phyloP scores from a whole-genome alignment of 2,113 vertebrate species.

The Sylvietta virens region DNA sequence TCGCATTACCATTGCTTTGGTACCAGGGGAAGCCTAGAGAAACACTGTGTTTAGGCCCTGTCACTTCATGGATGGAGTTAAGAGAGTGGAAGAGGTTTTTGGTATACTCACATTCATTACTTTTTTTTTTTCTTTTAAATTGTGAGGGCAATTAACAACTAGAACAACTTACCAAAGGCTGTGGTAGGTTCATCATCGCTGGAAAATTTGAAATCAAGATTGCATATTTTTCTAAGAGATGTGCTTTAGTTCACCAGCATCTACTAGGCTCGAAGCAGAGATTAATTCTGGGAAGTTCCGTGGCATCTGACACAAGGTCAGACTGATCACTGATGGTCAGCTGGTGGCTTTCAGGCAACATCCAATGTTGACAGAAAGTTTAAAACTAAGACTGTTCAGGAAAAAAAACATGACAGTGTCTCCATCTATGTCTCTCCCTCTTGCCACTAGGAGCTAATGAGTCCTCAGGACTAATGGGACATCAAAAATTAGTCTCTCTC shows the following conservation, averaged over 20 bases:
- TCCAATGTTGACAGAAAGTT: neutral
- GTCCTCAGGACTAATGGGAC: neutral
- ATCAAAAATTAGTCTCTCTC: neutral
- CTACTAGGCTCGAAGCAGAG: slow-evolving; percentile 20
- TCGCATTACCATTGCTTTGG: neutral
- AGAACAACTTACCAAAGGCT: slow-evolving; percentile 51
- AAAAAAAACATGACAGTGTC: neutral
- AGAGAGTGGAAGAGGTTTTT: neutral
- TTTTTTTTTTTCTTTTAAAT: neutral
- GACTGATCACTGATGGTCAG: neutral
- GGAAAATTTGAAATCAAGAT: slow-evolving; percentile 49
- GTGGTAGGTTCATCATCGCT: neutral
- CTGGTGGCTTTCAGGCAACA: slow-evolving; percentile 29
- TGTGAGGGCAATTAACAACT: slow-evolving; percentile 13
- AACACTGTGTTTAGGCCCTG: neutral
- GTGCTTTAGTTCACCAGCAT: slow-evolving; percentile 13
- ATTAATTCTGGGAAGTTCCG: slow-evolving; percentile 18
- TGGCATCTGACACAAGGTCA: neutral
- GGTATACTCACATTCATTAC: neutral
- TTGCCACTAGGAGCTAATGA: neutral
- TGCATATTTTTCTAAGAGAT: slow-evolving; percentile 37
- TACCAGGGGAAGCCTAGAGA: neutral
- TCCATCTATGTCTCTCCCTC: neutral
- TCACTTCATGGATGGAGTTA: neutral
- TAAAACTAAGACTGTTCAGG: neutral